Evolutionary conservation across 37 sponge, comb jelly and placozoan genomes (phyloP), one percentile per base, ranked within the genome.

Genomic region (Axinella damicornis): DNA sequence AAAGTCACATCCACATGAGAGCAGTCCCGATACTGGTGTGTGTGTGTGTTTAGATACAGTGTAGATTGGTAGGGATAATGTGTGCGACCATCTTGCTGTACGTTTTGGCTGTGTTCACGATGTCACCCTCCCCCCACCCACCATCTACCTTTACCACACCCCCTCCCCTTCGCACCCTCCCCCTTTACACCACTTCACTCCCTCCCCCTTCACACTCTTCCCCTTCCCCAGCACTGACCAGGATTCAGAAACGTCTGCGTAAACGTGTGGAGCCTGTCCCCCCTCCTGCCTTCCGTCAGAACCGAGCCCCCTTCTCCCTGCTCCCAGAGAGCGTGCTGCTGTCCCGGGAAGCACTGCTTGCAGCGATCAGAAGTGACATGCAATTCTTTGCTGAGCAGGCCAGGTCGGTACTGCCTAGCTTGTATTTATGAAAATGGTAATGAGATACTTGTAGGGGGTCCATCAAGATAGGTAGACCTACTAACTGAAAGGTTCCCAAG

Each of bases 191-290:
- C 11, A 5, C 5, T 2, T 27, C 11, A 4, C 9, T 9, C 9
- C 46, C 46, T 46, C 5, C 63, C 62, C 62, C 12, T 14, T 27
- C 14, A 61, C 62, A 5, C 62, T 14, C 62, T 27, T 14, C 5
- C 34, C 30, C 36, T 56, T 27, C 36, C 73, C 1, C 60, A 94
- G 94, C 94, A 55, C 21, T 65, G 33, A 67, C 87, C 24, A 58
- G 94, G 24, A 89, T 94, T 33, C 57, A 83, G 69, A 83, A 79
- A 5, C 82, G 94, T 35, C 91, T 94, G 22, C 30, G 54, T 25
- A 68, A 39, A 46, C 24, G 46, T 1, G 24, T 74, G 25, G 17
- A 25, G 14, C 62, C 81, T 60, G 72, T 39, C n/a, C 64, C 89
- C 57, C 90, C 94, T 6, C 91, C 94, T 36, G 31, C 80, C 12